Base-by-base conservation (phyloP, 2,113 vertebrate species). In the Osmerus eperlanus region DNA sequence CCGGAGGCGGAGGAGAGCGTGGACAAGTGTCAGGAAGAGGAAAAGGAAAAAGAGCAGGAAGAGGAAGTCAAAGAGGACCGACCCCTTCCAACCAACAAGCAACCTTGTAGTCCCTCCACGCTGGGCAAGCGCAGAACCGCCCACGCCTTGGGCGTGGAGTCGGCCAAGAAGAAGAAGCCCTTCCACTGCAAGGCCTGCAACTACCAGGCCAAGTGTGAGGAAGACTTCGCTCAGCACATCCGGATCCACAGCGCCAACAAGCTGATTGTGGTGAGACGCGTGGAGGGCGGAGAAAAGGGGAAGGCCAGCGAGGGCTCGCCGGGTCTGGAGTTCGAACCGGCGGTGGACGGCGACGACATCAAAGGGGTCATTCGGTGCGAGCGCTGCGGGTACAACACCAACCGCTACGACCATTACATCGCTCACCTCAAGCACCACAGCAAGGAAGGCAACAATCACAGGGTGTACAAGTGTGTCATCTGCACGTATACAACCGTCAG, bases 301-400 rank as follows among this genome's bases (percentile, higher is more conserved):
- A 83, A 83, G 73, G 84, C 89, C 76, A 93, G 93, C 70, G 87
- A 87, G 2, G 16, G 29, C 0, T 90, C 88, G 60, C 86, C 90
- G 1, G 84, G 90, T 16, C 79, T 90, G 55, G 90, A 91, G 74
- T 19, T 52, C 0, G 81, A 61, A 11, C 91, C 86, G 54, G 86
- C 77, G 2, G 81, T 87, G 13, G 65, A 73, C 2, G 14, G 79
- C 0, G 94, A 91, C 65, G 94, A 95, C 72, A 90, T 90, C 15
- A 98, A 98, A 84, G 97, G 97, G 3, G 92, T 98, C 51, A 99
- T 99, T 71, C 92, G 94, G 11, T 99, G 97, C 32, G 96, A 99
- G 64, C 92, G 96, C 1, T 99, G 97, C 61, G 97, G 97, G 75
- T 99, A 99, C 85, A 99, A 99, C 87, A 99, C 97, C 82, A 99